These are phyloP conservation scores for Xylophagus ater DNA, from an alignment of 2,888 invertebrate genomes.

Conservation along the genomic window DNA sequence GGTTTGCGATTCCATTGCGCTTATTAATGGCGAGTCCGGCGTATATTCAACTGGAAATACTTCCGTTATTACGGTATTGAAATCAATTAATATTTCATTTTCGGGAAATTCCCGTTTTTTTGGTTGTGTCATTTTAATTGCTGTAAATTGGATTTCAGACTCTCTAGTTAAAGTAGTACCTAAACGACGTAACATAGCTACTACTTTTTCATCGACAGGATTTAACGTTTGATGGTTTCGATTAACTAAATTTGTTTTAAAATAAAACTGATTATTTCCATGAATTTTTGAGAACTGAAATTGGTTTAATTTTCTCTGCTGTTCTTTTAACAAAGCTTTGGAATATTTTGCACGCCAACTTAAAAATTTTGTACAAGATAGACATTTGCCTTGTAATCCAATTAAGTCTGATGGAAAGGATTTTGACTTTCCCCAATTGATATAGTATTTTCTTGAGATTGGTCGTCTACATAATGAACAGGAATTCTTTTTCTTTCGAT, in stretches of 20 bases:
- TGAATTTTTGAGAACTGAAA: conserved; percentile 10
- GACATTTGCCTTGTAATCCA: no score
- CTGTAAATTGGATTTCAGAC: not conserved
- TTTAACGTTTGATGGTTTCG: conserved; percentile 23
- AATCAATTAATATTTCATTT: conserved; percentile 35
- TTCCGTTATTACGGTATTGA: conserved; percentile 36
- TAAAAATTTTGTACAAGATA: no score
- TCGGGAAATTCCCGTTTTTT: conserved; percentile 15
- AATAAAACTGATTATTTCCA: not conserved
- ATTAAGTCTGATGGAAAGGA: not conserved
- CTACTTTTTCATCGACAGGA: conserved; percentile 33
- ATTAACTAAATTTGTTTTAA: conserved; percentile 1
- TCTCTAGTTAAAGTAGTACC: conserved; percentile 33
- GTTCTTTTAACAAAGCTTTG: conserved; percentile 13
- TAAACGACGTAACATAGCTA: conserved; percentile 33
- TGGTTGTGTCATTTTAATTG: no score
- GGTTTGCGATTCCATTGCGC: not conserved
- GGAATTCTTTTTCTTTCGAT: conserved; percentile 23
- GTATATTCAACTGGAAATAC: conserved; percentile 27
- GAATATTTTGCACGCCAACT: conserved; percentile 24
- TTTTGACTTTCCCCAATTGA: not conserved
- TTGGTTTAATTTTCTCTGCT: conserved; percentile 12
- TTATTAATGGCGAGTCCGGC: conserved; percentile 15
- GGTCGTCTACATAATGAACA: conserved; percentile 25
- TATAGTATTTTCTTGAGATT: not conserved